Evolutionary conservation across 2,797 vertebrate genomes (phyloP), one percentile per base, ranked within the genome.

Genomic region (Podargus strigoides): DNA sequence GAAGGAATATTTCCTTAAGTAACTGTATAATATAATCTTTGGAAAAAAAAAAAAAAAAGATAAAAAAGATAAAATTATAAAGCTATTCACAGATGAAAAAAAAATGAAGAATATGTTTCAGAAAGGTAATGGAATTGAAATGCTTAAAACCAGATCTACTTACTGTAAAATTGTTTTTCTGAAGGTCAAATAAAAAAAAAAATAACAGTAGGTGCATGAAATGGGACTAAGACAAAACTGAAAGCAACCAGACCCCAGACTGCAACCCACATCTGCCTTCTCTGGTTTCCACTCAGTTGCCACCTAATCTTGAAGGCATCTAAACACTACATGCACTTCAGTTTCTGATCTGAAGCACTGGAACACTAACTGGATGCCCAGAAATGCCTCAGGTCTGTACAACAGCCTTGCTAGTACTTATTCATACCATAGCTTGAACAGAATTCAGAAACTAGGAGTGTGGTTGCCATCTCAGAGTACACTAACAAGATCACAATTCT

Each of bases 401-500:
- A 76, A 37, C 46, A 39, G 24, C 90, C 41, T 79, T n/a, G 14
- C 30, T 41, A 17, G 46, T 17, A 32, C 6, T 36, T 44, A 17
- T 34, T 76, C 67, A 18, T 60, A n/a, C 17, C 44, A 17, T 34
- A 42, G 27, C 36, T 70, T 73, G 39, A 86, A 37, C 0, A 0
- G 34, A 42, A 58, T 50, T 55, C 60, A 70, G 39, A 66, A 58
- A 36, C 24, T 10, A 15, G 17, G 47, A 66, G 19, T 14, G 0
- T 32, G 22, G 36, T 58, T 76, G 12, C 7, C 0, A 3, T n/a
- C 17, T 50, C n/a, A 0, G 0, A 75, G 34, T 12, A 42, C 5
- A 11, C 15, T 9, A 39, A 55, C 42, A 21, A 24, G 32, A 10
- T 27, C 66, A 67, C 44, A 58, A 6, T 22, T 75, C 62, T n/a